A percentile compares a stretch with the other conserved stretches of the same genome.
Conservation (phyloP, 2,113 vertebrate species). For the Xenus cinereus region DNA sequence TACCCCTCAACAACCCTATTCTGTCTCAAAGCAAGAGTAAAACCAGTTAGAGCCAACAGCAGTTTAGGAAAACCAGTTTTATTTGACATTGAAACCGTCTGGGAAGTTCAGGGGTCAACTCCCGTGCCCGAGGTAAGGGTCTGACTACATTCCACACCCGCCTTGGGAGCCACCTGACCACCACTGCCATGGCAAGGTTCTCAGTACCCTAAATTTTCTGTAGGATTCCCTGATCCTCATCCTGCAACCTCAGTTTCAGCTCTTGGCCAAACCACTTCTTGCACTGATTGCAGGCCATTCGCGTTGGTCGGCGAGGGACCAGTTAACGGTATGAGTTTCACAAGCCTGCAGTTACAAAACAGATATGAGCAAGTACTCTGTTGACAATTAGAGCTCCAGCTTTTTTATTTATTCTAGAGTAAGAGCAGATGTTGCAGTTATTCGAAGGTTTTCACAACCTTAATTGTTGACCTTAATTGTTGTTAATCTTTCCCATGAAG, state of each 20-base stretch:
- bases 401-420: conserved; percentile 48
- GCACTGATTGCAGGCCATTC: background rate
- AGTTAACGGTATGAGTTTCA: background rate
- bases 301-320: fast-evolving
- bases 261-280: background rate
- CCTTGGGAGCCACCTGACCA: background rate
- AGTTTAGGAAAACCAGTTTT: background rate
- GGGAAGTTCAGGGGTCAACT: background rate
- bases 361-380: conserved; percentile 28
- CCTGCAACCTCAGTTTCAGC: background rate
- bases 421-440: conserved; percentile 53
- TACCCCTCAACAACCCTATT: background rate
- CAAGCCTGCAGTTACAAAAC: conserved; percentile 28
- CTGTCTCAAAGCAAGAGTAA: background rate
- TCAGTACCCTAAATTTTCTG: background rate
- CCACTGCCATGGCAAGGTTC: background rate
- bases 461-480: conserved; percentile 56
- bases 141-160: fast-evolving
- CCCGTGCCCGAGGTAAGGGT: background rate
- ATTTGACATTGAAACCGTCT: background rate
- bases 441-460: conserved; percentile 47
- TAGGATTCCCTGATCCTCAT: background rate
- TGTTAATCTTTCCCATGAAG: conserved; percentile 51
- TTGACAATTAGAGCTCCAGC: conserved; percentile 12
- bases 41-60: background rate